Percentiles rank a stretch among this genome's conserved stretches.
phyloP scores from a whole-genome alignment of 1,140 invertebrate species.

The Glomeris maerens region DNA sequence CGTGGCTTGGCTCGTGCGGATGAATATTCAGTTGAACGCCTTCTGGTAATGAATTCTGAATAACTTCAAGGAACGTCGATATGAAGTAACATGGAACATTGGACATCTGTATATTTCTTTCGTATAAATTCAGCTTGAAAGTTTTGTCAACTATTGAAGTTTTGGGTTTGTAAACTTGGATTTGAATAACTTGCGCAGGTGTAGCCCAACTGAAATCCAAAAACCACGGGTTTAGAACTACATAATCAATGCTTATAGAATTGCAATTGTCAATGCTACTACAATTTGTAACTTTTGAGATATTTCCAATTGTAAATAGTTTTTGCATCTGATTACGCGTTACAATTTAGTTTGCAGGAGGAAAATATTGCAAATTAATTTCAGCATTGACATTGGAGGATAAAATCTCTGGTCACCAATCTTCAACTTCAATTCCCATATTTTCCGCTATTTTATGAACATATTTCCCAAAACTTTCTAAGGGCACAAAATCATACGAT shows the following conservation, averaged over 20 bases:
- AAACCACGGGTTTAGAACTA: constrained; percentile 12
- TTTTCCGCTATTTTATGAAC: constrained; percentile 53
- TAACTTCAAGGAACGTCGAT: constrained; percentile 48
- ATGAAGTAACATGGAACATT: constrained; percentile 43
- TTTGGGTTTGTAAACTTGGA: constrained; percentile 51
- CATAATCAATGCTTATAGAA: constrained; percentile 12
- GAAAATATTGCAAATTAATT: constrained; percentile 4
- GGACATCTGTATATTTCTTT: constrained; percentile 43
- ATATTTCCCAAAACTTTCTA: constrained; percentile 64
- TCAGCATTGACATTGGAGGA: no score
- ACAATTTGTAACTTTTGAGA: neutral
- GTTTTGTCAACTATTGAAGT: constrained; percentile 48
- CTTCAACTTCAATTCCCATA: constrained; percentile 58
- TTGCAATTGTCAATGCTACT: neutral
- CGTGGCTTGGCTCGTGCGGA: constrained; percentile 40
- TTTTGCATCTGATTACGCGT: neutral
- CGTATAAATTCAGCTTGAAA: constrained; percentile 57
- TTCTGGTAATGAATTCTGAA: constrained; percentile 53
- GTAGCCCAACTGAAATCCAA: constrained; percentile 48
- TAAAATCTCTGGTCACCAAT: no score
- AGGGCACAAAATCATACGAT: constrained; percentile 61
- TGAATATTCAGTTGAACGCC: constrained; percentile 53
- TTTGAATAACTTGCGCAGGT: constrained; percentile 47
- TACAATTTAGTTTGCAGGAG: neutral
- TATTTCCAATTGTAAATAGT: neutral